A percentile compares a stretch with the other conserved stretches of the same genome.
Conservation (phyloP, 2,113 vertebrate genomes). For the Turdus rufiventris region DNA sequence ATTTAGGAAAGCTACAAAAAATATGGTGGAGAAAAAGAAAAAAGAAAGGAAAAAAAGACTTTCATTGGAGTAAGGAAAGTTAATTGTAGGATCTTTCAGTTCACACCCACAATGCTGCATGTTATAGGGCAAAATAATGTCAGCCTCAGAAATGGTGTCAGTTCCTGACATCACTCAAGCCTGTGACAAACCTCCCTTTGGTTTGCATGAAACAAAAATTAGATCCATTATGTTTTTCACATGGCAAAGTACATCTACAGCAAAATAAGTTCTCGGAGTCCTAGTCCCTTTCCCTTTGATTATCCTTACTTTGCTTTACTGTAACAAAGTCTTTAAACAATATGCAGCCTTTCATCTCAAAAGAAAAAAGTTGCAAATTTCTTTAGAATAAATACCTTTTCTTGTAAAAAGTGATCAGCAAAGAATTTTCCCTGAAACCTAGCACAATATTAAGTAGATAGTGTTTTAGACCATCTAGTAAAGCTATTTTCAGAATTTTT, state of each 20-base stretch:
- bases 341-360: neutral
- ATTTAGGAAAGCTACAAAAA: neutral
- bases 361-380: constrained; percentile 35
- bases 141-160: neutral
- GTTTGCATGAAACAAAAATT: neutral
- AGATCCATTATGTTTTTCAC: neutral
- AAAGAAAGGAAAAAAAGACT: neutral
- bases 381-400: constrained; percentile 54
- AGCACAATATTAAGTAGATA: constrained; percentile 32
- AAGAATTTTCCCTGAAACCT: constrained; percentile 2
- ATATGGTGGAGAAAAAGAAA: neutral
- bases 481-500: constrained; percentile 43
- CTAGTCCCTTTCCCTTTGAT: neutral
- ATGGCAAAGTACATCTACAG: neutral
- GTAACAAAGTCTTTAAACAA: constrained; percentile 25
- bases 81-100: neutral
- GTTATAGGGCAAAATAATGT: neutral
- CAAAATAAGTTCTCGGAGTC: neutral
- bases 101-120: neutral
- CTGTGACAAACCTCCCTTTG: neutral
- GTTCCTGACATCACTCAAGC: neutral
- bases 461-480: constrained; percentile 50
- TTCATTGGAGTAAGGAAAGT: neutral
- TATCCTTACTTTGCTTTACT: neutral
- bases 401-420: neutral